Base-by-base conservation (phyloP, 2,888 invertebrate genomes). In the Reticulitermes lucifugus region DNA sequence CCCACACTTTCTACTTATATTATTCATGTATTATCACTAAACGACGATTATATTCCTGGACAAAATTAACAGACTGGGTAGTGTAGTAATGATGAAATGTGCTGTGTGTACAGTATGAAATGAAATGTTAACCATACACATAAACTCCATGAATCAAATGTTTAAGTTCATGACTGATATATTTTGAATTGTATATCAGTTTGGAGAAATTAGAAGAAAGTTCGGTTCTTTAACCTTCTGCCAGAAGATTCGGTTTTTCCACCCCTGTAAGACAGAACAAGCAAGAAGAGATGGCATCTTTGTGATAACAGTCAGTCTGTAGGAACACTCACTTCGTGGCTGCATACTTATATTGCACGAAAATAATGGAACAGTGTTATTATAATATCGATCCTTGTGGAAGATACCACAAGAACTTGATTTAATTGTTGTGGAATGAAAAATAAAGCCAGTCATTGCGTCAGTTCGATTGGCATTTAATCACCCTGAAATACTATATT, bases 371-470 rank as follows among this genome's bases (percentile, higher is more conserved):
- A 65, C 65, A 6, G 65, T n/a, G 25, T 65, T 65, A 65, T 65
- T 65, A 65, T 65, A 73, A 35, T 35, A 73, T 73, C 35, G 73
- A 73, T 73, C 18, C 41, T 25, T 73, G 35, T 41, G 73, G 25
- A 29, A 73, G 73, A 73, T 73, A 73, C 35, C 41, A 73, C 6
- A 73, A 21, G 18, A 41, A 73, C 21, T 73, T 73, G 29, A 73
- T 73, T 73, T 73, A 73, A 73, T 73, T 73, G 73, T 73, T 73
- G 14, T 41, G 12, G 21, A 21, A 73, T 73, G 73, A 41, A 73
- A 73, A 73, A 73, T 73, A 41, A 73, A 73, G 35, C 35, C 73
- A 73, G 73, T 73, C 73, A 73, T 35, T 73, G n/a, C n/a, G 65
- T 65, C 65, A 65, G 12, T 65, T n/a, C 65, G 25, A 65, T 65